Base-by-base conservation (phyloP, 2,888 invertebrate genomes). In the Andrena trimmerana region DNA sequence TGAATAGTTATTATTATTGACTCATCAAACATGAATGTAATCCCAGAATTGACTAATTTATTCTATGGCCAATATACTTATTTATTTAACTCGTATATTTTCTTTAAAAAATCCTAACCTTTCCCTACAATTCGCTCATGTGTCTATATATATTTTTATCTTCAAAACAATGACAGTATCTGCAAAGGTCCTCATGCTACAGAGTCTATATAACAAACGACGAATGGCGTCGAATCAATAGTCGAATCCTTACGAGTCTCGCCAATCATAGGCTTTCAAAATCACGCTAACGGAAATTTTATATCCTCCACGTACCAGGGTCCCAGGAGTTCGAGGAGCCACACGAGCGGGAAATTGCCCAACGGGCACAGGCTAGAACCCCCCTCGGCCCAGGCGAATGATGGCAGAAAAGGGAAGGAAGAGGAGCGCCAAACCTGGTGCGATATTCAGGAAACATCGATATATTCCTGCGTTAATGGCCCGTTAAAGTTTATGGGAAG, bases 211-310 rank as follows among this genome's bases (percentile, higher is more conserved):
- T 16, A 42, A 13, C 42, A 13, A 42, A 16, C 42, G 13, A 16
- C 42, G 16, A 42, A 52, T 52, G n/a, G 52, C 8, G 52, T 52
- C 52, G 52, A n/a, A 27, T 29, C 8, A 16, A 31, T 13, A 29
- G 16, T 16, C 33, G 54, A 50, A 69, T 63, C 77, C 62, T 77
- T 54, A 31, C 10, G 20, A 10, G 24, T 27, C 60, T 8, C 29
- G 52, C 29, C 20, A 24, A 33, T 52, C 27, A 31, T 54, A 36
- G 50, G 65, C 74, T 81, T 85, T 81, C 76, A 88, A 90, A 90
- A 88, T 85, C 88, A 88, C 85, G 89, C 85, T 90, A 90, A 92
- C 92, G 91, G 91, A 92, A 92, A 92, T 90, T 91, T 90, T 90
- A 87, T 90, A 91, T 90, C 90, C 91, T 90, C 90, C 80, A 71